These are phyloP conservation scores for Phrynocephalus versicolor DNA, from an alignment of 2,113 vertebrate genomes.

Conservation along the genomic window DNA sequence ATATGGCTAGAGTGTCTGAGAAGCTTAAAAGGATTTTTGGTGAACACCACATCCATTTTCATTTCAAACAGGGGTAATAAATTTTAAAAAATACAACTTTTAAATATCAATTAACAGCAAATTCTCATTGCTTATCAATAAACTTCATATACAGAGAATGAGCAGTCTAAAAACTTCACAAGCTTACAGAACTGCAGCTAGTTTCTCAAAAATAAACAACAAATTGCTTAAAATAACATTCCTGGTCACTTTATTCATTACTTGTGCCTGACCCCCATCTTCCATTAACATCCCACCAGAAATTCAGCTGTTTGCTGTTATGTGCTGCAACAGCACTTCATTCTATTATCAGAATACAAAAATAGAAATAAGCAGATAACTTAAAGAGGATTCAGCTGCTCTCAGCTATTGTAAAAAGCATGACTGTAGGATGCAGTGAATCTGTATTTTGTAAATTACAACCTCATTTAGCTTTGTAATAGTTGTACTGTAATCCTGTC, in stretches of 20 bases:
- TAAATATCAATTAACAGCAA: background rate
- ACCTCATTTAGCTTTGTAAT: constrained; percentile 49
- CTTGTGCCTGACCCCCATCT: constrained; percentile 47
- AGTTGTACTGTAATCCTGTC: constrained; percentile 39
- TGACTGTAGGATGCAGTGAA: constrained; percentile 58
- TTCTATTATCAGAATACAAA: constrained; percentile 74
- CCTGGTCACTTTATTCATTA: constrained; percentile 44
- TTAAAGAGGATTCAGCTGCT: constrained; percentile 76
- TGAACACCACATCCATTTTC: no score
- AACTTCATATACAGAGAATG: background rate
- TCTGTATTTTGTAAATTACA: constrained; percentile 56
- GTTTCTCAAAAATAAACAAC: background rate
- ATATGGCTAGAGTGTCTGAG: no score
- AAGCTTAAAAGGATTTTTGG: no score
- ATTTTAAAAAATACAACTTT: background rate
- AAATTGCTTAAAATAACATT: background rate
- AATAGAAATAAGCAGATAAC: constrained; percentile 79
- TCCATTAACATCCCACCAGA: constrained; percentile 45
- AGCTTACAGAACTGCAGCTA: constrained; percentile 8
- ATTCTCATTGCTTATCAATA: background rate
- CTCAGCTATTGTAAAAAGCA: constrained; percentile 69
- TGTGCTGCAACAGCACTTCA: constrained; percentile 62
- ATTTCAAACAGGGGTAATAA: background rate
- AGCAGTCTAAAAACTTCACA: accelerated
- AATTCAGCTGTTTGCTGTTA: constrained; percentile 52